phyloP scores from a whole-genome alignment of 2,888 invertebrate genomes.

The Acleris cristana region DNA sequence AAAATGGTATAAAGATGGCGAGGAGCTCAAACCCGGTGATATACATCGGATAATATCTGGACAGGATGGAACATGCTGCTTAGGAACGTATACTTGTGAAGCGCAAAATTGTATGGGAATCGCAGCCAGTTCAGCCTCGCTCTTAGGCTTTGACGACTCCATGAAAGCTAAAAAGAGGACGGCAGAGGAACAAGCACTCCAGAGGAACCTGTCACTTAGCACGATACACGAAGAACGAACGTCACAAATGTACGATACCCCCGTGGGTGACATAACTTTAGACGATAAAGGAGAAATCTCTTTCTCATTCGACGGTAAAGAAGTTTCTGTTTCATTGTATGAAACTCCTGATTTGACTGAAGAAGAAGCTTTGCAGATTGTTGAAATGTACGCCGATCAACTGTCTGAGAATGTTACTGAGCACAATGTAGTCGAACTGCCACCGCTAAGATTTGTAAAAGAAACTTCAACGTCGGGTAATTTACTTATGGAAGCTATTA shows the following conservation, averaged over 20 bases:
- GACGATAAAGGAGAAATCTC: conserved; percentile 94
- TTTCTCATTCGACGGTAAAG: conserved; percentile 95
- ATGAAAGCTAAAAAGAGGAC: conserved; percentile 82
- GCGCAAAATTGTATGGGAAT: conserved; percentile 96
- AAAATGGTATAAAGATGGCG: conserved; percentile 96
- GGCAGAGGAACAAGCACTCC: conserved; percentile 81
- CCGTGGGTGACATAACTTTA: conserved; percentile 89
- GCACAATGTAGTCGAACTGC: conserved; percentile 93
- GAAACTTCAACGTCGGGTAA: conserved; percentile 95
- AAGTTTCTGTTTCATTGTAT: conserved; percentile 94
- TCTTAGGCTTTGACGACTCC: conserved; percentile 93
- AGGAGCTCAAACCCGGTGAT: conserved; percentile 94
- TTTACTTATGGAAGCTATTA: conserved; percentile 94
- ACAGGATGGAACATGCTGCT: conserved; percentile 94
- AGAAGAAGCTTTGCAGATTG: conserved; percentile 95
- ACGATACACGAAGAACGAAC: conserved; percentile 96
- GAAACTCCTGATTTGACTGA: conserved; percentile 96
- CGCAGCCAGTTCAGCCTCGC: conserved; percentile 93
- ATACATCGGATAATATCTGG: conserved; percentile 96
- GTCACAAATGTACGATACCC: conserved; percentile 93
- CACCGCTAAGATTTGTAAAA: conserved; percentile 93
- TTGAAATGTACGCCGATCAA: conserved; percentile 97
- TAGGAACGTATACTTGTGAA: conserved; percentile 96
- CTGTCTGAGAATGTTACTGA: conserved; percentile 93
- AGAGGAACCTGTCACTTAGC: conserved; percentile 92